These are phyloP conservation scores for Coccyzus lansbergi DNA, from an alignment of 2,797 vertebrate species.

Conservation along the genomic window DNA sequence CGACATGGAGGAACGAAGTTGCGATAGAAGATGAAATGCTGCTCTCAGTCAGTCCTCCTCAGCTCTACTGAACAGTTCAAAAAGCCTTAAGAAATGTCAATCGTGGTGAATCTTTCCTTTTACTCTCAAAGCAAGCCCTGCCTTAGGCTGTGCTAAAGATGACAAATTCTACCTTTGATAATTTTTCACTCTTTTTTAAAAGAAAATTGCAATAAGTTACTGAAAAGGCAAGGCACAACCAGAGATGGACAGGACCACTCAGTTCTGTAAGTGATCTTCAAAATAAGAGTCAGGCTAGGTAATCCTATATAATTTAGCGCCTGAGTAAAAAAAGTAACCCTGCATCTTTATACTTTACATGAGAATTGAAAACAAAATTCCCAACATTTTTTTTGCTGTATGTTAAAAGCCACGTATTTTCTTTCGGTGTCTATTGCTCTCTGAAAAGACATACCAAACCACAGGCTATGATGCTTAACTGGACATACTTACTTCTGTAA, in stretches of 20 bases:
- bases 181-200: not conserved
- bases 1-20: not conserved
- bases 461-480: not conserved
- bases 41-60: not conserved
- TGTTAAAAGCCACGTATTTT: not conserved
- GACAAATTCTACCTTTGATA: not conserved
- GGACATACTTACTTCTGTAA: constrained; percentile 83
- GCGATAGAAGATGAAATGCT: not conserved
- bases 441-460: not conserved
- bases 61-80: not conserved
- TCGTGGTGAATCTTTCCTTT: not conserved
- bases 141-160: not conserved
- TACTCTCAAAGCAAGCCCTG: not conserved
- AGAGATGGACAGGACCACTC: not conserved
- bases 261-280: not conserved
- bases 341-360: not conserved
- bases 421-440: not conserved
- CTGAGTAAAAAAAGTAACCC: not conserved
- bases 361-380: not conserved
- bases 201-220: not conserved
- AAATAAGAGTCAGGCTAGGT: not conserved
- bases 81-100: not conserved
- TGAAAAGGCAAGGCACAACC: not conserved
- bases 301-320: not conserved
- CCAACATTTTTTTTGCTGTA: not conserved